Evolutionary conservation across 2,113 vertebrate genomes (phyloP).

Genomic region (Oreochromis tanganicae): DNA sequence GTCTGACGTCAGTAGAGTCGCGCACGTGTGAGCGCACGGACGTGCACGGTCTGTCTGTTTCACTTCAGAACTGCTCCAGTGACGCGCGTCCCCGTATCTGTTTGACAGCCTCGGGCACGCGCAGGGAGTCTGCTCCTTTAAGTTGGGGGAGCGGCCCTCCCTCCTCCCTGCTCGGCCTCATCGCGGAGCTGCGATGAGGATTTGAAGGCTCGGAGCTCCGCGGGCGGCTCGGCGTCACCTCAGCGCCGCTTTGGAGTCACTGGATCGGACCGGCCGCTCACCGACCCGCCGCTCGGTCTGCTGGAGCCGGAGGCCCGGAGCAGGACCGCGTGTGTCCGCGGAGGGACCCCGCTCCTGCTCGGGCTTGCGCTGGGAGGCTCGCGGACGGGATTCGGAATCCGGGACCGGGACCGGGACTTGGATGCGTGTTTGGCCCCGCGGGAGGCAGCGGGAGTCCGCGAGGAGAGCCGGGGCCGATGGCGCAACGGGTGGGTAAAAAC

Average conservation of each 20-base stretch:
- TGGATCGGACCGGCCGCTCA: constrained; percentile 65
- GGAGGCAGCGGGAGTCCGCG: constrained; percentile 82
- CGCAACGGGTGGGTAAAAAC: constrained; percentile 90
- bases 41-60: fast-evolving
- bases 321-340: constrained; percentile 72
- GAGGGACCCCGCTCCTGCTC: background rate
- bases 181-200: constrained; percentile 58
- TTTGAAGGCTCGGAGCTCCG: constrained; percentile 66
- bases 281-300: constrained; percentile 69
- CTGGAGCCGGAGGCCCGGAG: constrained; percentile 61
- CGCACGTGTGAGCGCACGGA: background rate
- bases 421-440: constrained; percentile 79
- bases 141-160: background rate
- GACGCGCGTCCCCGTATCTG: background rate
- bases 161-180: constrained; percentile 17
- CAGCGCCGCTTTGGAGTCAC: constrained; percentile 74
- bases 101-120: background rate
- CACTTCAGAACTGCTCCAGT: background rate
- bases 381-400: constrained; percentile 46
- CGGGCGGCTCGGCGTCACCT: constrained; percentile 81
- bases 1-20: background rate
- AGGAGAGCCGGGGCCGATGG: constrained; percentile 82
- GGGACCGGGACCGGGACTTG: constrained; percentile 70
- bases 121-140: background rate
- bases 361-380: background rate